Evolutionary conservation across 2,113 vertebrate species (phyloP).

Genomic region (Barnardius zonarius): DNA sequence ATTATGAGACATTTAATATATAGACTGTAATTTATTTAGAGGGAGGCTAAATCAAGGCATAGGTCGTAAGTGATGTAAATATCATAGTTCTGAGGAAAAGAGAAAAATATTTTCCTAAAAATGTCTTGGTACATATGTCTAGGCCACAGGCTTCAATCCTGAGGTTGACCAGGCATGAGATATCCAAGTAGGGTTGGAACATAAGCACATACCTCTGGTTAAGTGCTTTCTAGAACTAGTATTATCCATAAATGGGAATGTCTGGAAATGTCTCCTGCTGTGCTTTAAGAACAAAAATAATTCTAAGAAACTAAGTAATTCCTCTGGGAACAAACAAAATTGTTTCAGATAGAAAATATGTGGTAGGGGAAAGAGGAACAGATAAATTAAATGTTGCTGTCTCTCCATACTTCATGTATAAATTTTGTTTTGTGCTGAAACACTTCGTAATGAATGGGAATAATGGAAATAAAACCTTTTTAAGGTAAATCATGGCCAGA

Average conservation of each 20-base stretch:
- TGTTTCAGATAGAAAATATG: background rate
- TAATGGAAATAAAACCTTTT: background rate
- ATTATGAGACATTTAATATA: background rate
- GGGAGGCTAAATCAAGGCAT: background rate
- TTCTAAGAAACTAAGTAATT: background rate
- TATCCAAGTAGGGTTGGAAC: background rate
- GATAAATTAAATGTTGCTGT: background rate
- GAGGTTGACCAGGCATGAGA: background rate
- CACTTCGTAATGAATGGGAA: background rate
- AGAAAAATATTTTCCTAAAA: background rate
- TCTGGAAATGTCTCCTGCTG: background rate
- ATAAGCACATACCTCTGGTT: background rate
- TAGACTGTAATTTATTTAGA: background rate
- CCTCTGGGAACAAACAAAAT: background rate
- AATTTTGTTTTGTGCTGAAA: background rate
- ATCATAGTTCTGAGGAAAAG: background rate
- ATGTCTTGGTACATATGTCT: background rate
- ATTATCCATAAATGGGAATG: background rate
- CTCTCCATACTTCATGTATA: background rate
- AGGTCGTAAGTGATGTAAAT: background rate
- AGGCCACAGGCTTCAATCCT: background rate
- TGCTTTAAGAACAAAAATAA: background rate
- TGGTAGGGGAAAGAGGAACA: background rate
- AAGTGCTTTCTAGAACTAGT: background rate
- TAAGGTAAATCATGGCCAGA: background rate